Conservation (phyloP, 1,140 invertebrate species). For the Steinernema feltiae region DNA sequence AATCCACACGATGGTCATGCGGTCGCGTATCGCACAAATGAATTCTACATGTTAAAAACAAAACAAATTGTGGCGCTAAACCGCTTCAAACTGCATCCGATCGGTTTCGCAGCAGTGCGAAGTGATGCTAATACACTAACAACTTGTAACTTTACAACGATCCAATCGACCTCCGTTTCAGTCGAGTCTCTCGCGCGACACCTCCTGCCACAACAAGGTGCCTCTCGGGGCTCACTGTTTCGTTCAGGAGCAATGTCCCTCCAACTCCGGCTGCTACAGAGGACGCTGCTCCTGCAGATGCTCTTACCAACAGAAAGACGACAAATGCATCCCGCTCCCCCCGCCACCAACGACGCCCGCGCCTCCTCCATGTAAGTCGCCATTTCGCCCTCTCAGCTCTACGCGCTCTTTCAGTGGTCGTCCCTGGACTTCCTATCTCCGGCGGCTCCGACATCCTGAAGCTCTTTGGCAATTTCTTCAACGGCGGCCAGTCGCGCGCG, state of each 20-base stretch:
- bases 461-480: conserved; percentile 25
- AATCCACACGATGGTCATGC: no score
- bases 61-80: no score
- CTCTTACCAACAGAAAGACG: conserved; percentile 39
- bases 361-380: conserved; percentile 38
- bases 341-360: conserved; percentile 41
- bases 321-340: conserved; percentile 47
- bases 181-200: conserved; percentile 48
- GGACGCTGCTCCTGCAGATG: conserved; percentile 53
- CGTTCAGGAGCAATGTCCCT: conserved; percentile 55
- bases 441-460: conserved; percentile 24
- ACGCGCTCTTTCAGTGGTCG: conserved; percentile 18
- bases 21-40: no score
- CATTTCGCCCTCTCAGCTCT: not conserved
- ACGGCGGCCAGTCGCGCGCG: conserved; percentile 2
- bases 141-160: conserved; percentile 11
- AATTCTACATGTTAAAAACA: no score
- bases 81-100: no score
- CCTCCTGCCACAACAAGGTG: conserved; percentile 45
- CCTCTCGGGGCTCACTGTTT: conserved; percentile 51
- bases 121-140: no score
- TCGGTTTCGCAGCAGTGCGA: no score
- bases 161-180: conserved; percentile 25
- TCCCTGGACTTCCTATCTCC: conserved; percentile 17
- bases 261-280: conserved; percentile 54